Conservation (phyloP, 2,888 invertebrate species). For the Lomographa bimaculata region DNA sequence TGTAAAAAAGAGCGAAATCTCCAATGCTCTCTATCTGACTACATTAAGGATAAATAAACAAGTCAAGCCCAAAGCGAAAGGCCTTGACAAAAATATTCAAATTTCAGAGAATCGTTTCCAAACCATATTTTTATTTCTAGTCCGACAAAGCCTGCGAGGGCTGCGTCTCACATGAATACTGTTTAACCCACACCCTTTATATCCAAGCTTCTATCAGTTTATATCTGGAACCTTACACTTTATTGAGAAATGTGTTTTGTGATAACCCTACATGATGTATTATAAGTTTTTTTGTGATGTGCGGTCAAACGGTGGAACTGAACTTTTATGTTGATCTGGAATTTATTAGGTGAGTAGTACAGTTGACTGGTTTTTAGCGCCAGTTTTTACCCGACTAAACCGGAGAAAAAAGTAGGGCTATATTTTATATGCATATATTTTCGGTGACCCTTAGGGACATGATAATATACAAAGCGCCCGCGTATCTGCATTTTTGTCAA, state of each 20-base stretch:
- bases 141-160: slow-evolving; percentile 16
- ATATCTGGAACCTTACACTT: slow-evolving; percentile 22
- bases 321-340: slow-evolving; percentile 13
- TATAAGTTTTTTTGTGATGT: no score
- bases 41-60: no score
- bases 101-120: slow-evolving; percentile 6
- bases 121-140: slow-evolving; percentile 26
- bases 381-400: no score
- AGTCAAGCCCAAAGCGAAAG: no score
- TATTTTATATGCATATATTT: no score
- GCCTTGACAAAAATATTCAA: slow-evolving; percentile 18
- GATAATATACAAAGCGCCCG: no score
- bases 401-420: no score
- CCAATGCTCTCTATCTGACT: background rate
- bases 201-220: slow-evolving; percentile 13
- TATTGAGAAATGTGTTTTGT: slow-evolving; percentile 23
- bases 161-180: slow-evolving; percentile 29
- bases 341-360: slow-evolving; percentile 1
- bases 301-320: slow-evolving; percentile 20
- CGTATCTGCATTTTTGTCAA: no score
- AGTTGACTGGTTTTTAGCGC: background rate
- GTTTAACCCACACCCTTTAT: slow-evolving; percentile 24
- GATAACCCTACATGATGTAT: slow-evolving; percentile 20
- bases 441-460: no score
- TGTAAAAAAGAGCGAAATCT: background rate